Evolutionary conservation across 30 jellyfish, hydroid and myxozoan genomes (phyloP).

Genomic region (Aurelia coerulea): DNA sequence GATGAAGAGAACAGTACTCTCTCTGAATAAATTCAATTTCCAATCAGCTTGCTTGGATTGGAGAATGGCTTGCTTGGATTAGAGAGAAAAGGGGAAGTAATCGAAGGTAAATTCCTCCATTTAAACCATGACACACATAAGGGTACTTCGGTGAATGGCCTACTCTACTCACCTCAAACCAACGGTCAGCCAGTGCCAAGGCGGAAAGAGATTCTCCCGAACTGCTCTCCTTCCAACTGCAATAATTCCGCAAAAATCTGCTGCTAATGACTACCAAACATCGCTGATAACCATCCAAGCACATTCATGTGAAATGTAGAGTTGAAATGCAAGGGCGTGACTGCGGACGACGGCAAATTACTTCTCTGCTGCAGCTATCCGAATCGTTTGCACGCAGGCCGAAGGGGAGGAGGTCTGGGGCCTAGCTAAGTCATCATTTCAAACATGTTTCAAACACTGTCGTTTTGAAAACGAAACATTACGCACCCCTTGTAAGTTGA

Average conservation of each 20-base stretch:
- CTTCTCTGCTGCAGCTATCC: slow-evolving; percentile 37
- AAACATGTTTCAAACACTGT: background rate
- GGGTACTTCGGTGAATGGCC: no score
- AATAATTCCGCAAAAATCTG: slow-evolving; percentile 13
- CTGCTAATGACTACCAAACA: slow-evolving; percentile 47
- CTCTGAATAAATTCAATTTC: no score
- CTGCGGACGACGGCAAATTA: slow-evolving; percentile 8
- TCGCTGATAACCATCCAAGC: slow-evolving; percentile 22
- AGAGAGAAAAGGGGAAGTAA: no score
- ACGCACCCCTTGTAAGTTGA: background rate
- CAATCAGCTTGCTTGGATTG: no score
- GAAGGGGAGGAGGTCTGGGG: slow-evolving; percentile 35
- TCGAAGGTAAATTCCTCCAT: no score
- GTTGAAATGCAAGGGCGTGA: slow-evolving; percentile 70
- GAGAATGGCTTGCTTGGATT: no score
- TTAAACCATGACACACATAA: no score
- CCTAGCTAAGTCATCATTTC: slow-evolving; percentile 22
- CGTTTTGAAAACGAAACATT: background rate
- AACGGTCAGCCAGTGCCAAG: slow-evolving; percentile 43
- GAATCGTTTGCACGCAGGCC: slow-evolving; percentile 72
- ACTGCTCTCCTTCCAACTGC: slow-evolving; percentile 45
- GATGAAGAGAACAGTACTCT: no score
- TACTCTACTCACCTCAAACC: slow-evolving; percentile 1
- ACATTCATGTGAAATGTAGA: slow-evolving; percentile 25
- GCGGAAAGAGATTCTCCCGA: slow-evolving; percentile 53